Evolutionary conservation across 1,140 invertebrate species (phyloP).

Genomic region (Cydia pomonella): DNA sequence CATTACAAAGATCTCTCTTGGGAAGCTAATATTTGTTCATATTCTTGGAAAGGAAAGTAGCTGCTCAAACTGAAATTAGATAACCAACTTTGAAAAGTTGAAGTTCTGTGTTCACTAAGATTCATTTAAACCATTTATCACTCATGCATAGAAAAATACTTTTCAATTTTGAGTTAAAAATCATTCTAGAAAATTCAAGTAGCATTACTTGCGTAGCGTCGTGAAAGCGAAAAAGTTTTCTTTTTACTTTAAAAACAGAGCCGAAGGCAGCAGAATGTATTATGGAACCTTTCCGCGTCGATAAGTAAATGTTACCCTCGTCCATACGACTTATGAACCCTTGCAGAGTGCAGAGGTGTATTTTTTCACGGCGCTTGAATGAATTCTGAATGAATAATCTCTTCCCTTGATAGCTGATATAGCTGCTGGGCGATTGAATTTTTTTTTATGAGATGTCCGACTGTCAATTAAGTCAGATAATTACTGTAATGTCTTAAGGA

Average conservation of each 20-base stretch:
- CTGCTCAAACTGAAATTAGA: slow-evolving; percentile 1
- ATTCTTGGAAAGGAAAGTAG: not conserved
- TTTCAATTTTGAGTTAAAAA: not conserved
- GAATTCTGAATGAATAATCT: slow-evolving; percentile 48
- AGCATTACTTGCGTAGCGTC: slow-evolving; percentile 45
- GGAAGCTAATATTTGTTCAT: not conserved
- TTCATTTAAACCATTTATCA: slow-evolving; percentile 12
- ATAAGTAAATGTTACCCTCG: slow-evolving; percentile 72
- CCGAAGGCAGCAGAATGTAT: slow-evolving; percentile 57
- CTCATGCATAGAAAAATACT: slow-evolving; percentile 15
- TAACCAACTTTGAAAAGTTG: not conserved
- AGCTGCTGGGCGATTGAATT: too few relatives aligned
- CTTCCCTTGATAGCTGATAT: not conserved
- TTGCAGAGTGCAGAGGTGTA: slow-evolving; percentile 51
- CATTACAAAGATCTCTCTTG: not conserved
- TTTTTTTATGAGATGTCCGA: not conserved
- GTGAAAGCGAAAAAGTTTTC: slow-evolving; percentile 51
- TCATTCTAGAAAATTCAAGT: slow-evolving; percentile 51
- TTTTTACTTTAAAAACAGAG: slow-evolving; percentile 43
- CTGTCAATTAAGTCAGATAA: not conserved
- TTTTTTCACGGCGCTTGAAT: slow-evolving; percentile 47
- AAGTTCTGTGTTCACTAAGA: not conserved
- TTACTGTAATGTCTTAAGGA: not conserved
- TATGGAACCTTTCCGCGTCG: slow-evolving; percentile 66
- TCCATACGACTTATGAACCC: slow-evolving; percentile 60